Percentiles rank a stretch among this genome's conserved stretches.
phyloP scores from a whole-genome alignment of 1,140 invertebrate genomes.

The Mylabris phalerata region DNA sequence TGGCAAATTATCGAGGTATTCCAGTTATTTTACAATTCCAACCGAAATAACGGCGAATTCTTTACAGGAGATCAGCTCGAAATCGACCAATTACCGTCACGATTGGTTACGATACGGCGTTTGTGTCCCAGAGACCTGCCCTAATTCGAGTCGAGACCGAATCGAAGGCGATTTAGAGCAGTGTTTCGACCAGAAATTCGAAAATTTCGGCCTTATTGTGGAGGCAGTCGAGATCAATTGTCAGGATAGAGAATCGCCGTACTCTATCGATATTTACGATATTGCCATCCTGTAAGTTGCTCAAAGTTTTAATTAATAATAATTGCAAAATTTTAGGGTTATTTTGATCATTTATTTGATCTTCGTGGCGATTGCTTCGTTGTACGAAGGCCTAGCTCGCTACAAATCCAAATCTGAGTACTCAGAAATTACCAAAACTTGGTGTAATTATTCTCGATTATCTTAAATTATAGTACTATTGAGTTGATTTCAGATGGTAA shows the following conservation, averaged over 20 bases:
- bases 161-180: background rate
- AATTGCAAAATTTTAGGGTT: background rate
- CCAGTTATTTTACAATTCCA: background rate
- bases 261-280: background rate
- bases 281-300: background rate
- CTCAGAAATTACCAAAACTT: background rate
- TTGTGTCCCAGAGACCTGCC: background rate
- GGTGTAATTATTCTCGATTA: background rate
- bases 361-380: background rate
- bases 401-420: background rate
- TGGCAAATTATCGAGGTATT: background rate
- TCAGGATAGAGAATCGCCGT: background rate
- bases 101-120: background rate
- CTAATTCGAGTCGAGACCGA: background rate
- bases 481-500: background rate
- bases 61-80: background rate
- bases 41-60: background rate
- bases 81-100: background rate
- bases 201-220: background rate
- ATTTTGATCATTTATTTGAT: background rate
- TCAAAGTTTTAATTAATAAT: background rate
- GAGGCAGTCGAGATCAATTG: background rate
- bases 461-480: background rate
- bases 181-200: background rate
- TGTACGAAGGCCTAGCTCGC: background rate